Base-by-base conservation (phyloP, 92 coral and sea anemone genomes). In the Zoanthus sociatus region DNA sequence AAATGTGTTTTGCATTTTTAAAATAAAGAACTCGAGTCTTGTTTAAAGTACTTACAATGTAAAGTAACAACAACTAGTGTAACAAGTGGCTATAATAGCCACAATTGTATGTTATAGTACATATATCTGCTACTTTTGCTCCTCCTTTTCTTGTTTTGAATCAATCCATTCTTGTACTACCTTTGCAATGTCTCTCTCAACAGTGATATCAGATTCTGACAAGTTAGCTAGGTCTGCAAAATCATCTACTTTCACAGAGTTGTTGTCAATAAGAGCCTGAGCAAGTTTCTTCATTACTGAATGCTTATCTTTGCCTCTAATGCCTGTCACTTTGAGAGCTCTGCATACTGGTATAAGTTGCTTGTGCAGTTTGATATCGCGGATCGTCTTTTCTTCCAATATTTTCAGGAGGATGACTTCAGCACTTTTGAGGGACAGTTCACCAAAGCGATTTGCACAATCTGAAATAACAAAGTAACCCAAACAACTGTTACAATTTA, bases 311-410 rank as follows among this genome's bases (percentile, higher is more conserved):
- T 84, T 77, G 76, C 88, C 88, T 78, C 79, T 50, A 45, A 84
- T 78, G 60, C 88, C 88, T 71, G 79, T 30, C 44, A 84, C 88
- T 84, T 84, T 71, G 67, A 84, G 88, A 84, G 76, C 74, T 78
- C 88, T 84, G 88, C 88, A 84, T 21, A 78, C 88, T 71, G 88
- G 88, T 61, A 84, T 71, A 72, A 84, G 74, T 78, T 72, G 69
- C 50, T 84, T 37, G 76, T 84, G 88, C 26, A 73, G 88, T 78
- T 84, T 73, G 74, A 84, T 70, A 84, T 73, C 88, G 66, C 88
- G 76, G 77, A 74, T 32, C 67, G 33, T 73, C 77, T 54, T 84
- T 61, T 84, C 88, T 44, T 84, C 88, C 64, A 84, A 84, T 67
- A 73, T 20, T 73, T 67, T 72, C 82, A 84, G 76, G 79, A 84